Evolutionary conservation across 2,113 vertebrate genomes (phyloP).

Genomic region (Carollia perspicillata): DNA sequence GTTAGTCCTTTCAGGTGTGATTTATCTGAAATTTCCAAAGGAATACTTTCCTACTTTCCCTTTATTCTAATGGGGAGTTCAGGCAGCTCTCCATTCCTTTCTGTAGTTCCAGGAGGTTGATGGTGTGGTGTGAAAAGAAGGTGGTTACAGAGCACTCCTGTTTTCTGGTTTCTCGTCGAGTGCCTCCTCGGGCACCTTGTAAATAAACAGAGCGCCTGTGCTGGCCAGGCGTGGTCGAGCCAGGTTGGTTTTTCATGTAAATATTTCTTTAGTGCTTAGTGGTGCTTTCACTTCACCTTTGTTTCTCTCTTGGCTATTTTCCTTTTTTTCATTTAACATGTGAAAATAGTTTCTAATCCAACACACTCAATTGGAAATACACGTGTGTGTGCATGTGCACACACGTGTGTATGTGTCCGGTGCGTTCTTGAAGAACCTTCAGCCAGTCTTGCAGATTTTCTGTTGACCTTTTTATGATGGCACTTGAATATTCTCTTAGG

Average conservation of each 20-base stretch:
- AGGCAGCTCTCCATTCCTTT: not conserved
- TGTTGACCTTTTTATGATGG: not conserved
- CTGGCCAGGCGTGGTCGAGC: not conserved
- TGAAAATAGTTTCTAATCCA: not conserved
- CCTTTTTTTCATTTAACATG: constrained; percentile 36
- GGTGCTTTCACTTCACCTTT: not conserved
- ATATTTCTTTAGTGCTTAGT: not conserved
- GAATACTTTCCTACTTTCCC: not conserved
- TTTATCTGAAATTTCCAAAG: not conserved
- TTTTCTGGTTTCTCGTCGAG: not conserved
- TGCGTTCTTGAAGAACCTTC: not conserved
- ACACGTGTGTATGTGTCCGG: not conserved
- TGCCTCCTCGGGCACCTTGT: not conserved
- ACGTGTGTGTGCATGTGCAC: not conserved
- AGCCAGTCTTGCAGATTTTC: not conserved
- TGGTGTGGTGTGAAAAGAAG: not conserved
- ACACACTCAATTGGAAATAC: not conserved
- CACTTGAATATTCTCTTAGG: not conserved
- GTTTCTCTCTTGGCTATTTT: not conserved
- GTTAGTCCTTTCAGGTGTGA: not conserved
- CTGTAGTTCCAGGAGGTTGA: not conserved
- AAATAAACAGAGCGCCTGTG: not conserved
- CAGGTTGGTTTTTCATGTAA: not conserved
- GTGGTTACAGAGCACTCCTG: not conserved
- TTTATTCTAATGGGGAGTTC: not conserved